phyloP scores from a whole-genome alignment of 2,888 invertebrate species.

The Spisula subtruncata region DNA sequence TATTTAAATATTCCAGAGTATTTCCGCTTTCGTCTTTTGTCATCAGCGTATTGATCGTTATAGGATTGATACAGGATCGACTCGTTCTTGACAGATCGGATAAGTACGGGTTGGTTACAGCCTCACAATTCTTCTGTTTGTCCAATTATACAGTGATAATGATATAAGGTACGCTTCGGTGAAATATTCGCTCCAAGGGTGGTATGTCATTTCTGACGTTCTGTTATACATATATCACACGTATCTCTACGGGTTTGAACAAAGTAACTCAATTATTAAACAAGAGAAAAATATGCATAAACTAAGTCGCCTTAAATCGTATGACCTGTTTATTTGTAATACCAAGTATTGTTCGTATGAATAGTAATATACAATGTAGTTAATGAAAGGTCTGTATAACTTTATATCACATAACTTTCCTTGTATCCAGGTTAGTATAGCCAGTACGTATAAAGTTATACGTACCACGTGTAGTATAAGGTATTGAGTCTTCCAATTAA shows the following conservation, averaged over 20 bases:
- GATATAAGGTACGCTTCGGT: background rate
- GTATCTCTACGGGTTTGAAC: background rate
- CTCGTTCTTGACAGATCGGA: conserved; percentile 1
- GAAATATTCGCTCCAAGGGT: background rate
- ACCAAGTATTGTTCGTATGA: no score
- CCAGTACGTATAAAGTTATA: no score
- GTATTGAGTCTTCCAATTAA: no score
- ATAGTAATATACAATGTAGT: no score
- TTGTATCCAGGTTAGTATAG: no score
- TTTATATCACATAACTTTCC: no score
- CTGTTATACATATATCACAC: background rate
- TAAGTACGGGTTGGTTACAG: background rate
- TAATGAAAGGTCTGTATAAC: background rate
- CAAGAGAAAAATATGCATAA: no score
- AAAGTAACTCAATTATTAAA: background rate
- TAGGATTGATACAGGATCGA: background rate
- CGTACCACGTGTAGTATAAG: no score
- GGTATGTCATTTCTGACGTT: conserved; percentile 3
- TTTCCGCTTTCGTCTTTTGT: conserved; percentile 27
- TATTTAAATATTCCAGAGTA: conserved; percentile 20
- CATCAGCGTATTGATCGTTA: background rate
- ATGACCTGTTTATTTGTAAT: no score
- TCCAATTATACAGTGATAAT: background rate
- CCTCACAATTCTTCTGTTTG: background rate
- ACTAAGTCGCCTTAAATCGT: no score